Evolutionary conservation across 2,888 invertebrate genomes (phyloP), one percentile per base, ranked within the genome.

Genomic region (Ditylenchus weischeri): DNA sequence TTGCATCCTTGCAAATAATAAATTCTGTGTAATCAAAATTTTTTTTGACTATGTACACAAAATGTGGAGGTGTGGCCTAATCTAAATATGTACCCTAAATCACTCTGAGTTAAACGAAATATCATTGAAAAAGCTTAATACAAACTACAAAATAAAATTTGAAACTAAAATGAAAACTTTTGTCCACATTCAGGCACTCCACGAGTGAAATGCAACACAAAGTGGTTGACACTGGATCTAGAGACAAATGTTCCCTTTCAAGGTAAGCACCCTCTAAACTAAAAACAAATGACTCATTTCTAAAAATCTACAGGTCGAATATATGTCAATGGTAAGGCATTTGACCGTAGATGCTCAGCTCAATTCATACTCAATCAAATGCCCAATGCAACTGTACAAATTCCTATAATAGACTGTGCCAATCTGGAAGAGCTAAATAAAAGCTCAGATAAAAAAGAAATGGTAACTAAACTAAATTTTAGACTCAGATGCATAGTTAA

Each of bases 321-420:
- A 4, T 62, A 62, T 21, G 62, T 62, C 13, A 48, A 62, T 47
- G 62, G 62, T 13, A 38, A 48, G 6, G 62, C 62, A 18, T 62
- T 62, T 48, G 62, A 62, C 47, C 18, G 49, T 8, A 38, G 62
- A 19, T 62, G 62, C n/a, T 43, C 62, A 19, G 62, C 43, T 19
- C 48, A 47, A 47, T 62, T 62, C 19, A 15, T 48, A n/a, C 43
- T 47, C 18, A 62, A 62, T 62, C 49, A 43, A 62, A 23, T n/a
- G 11, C 15, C 43, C 47, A 47, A 38, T 21, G 43, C 48, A n/a
- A 23, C 48, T 29, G 48, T 62, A 2, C 43, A 48, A n/a, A 23
- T 62, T 23, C 48, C 62, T 19, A 62, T 62, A n/a, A 21, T 62
- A 13, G 62, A 62, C 47, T 62, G 62, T 23, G 62, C 62, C 19